A percentile compares a stretch with the other conserved stretches of the same genome.
phyloP scores from a whole-genome alignment of 2,113 vertebrate species.

The Pardalotus punctatus region DNA sequence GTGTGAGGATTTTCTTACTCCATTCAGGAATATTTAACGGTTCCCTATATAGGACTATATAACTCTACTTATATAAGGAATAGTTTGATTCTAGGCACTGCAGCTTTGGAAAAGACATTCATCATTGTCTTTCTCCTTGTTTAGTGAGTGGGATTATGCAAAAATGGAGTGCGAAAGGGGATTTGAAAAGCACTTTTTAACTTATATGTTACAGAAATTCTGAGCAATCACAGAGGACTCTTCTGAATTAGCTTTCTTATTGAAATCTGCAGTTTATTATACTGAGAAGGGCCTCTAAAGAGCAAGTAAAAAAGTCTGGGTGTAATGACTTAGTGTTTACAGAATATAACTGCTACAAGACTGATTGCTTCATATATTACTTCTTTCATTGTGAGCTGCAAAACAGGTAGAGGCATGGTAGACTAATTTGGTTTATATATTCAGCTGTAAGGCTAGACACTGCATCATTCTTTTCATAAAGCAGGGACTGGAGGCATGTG shows the following conservation, averaged over 20 bases:
- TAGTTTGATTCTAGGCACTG: not conserved
- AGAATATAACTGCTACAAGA: slow-evolving; percentile 53
- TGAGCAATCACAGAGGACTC: not conserved
- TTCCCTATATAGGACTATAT: not conserved
- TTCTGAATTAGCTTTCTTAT: slow-evolving; percentile 32
- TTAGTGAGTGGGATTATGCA: not conserved
- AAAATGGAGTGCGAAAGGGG: not conserved
- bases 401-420: slow-evolving; percentile 80
- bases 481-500: slow-evolving; percentile 72
- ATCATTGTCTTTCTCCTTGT: not conserved
- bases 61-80: not conserved
- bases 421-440: slow-evolving; percentile 82
- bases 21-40: not conserved
- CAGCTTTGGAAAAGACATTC: not conserved
- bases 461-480: slow-evolving; percentile 83
- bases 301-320: slow-evolving; percentile 45
- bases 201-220: not conserved
- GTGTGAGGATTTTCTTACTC: not conserved
- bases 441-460: slow-evolving; percentile 83
- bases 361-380: slow-evolving; percentile 75
- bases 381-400: slow-evolving; percentile 77
- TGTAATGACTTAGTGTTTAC: slow-evolving; percentile 62
- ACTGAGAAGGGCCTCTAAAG: not conserved
- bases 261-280: slow-evolving; percentile 58
- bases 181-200: not conserved